Conservation (phyloP, 2,888 invertebrate species). For the Mactromeris polynyma region DNA sequence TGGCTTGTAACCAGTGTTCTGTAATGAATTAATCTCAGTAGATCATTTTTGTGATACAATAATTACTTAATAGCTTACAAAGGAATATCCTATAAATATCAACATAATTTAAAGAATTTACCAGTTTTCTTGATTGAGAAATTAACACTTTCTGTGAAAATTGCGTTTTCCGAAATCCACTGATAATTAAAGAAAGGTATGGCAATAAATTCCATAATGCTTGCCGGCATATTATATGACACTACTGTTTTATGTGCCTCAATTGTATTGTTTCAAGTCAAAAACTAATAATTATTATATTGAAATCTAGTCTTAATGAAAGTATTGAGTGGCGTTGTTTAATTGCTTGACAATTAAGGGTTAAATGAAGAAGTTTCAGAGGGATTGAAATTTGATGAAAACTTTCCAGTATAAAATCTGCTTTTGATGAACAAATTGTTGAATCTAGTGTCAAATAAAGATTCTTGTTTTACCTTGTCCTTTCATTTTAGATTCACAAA, state of each 20-base stretch:
- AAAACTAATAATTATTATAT: not conserved
- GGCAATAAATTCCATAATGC: not conserved
- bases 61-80: too few species aligned
- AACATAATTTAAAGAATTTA: too few species aligned
- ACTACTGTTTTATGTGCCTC: not conserved
- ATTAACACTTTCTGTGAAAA: not conserved
- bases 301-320: not conserved
- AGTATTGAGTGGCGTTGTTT: not conserved
- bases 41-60: too few species aligned
- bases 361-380: not conserved
- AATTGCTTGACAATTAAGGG: slow-evolving; percentile 21
- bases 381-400: slow-evolving; percentile 1
- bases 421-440: not conserved
- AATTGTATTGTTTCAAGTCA: not conserved
- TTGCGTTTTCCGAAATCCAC: not conserved
- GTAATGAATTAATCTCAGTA: too few species aligned
- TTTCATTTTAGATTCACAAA: not conserved
- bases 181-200: not conserved
- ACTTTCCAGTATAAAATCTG: not conserved
- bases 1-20: too few species aligned
- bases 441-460: not conserved
- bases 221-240: not conserved
- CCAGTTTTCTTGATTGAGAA: too few species aligned
- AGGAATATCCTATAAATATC: too few species aligned
- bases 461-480: not conserved